Evolutionary conservation across 2,113 vertebrate genomes (phyloP).

Genomic region (sheep (Ovis aries)): ARS-UI_Ramb_v3.0 NC_056054.1:265132001-265132500

Average conservation of each 20-base stretch:
- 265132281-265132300: not conserved
- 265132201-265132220: not conserved
- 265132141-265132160: not conserved
- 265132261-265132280: not conserved
- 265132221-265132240: not conserved
- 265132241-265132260: not conserved
- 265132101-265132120: not conserved
- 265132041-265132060: not conserved
- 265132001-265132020: not conserved
- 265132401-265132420: not conserved
- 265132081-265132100: not conserved
- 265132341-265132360: not conserved
- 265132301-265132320: not conserved
- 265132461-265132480: not conserved
- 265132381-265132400: not conserved
- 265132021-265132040: not conserved
- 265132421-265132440: not conserved
- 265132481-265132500: not conserved
- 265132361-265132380: not conserved
- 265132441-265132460: not conserved
- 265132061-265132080: not conserved
- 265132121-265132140: not conserved
- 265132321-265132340: not conserved
- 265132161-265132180: not conserved
- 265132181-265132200: not conserved